Evolutionary conservation across 2,797 vertebrate species (phyloP).

Genomic region (Ptychobarbus kaznakovi): DNA sequence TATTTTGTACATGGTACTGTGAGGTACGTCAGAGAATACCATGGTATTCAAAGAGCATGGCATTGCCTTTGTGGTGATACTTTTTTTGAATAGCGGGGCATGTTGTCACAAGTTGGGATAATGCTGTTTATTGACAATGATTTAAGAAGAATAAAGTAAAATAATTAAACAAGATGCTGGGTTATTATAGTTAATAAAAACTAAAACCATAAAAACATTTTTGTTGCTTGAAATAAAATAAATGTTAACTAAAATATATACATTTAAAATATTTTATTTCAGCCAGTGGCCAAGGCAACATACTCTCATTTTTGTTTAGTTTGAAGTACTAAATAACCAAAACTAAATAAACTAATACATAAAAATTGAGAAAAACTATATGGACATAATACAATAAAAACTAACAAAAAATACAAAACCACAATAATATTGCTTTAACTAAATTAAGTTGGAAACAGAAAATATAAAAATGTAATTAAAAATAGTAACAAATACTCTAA

Average conservation of each 20-base stretch:
- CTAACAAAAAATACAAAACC: too few relatives aligned
- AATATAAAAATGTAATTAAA: background rate
- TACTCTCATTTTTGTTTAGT: background rate
- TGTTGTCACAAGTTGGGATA: background rate
- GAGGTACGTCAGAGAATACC: background rate
- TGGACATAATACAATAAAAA: too few relatives aligned
- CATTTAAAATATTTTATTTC: background rate
- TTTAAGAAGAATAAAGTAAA: background rate
- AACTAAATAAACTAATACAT: background rate
- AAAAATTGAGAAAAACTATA: too few relatives aligned
- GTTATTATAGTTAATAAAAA: background rate
- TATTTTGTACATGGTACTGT: background rate
- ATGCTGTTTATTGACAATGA: background rate
- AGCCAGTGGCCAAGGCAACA: background rate
- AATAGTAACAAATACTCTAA: background rate
- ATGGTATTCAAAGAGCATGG: background rate
- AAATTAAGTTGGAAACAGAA: too few relatives aligned
- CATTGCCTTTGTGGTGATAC: background rate
- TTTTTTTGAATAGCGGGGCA: background rate
- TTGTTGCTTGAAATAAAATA: background rate
- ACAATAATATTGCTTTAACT: background rate
- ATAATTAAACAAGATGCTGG: background rate
- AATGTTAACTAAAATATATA: background rate
- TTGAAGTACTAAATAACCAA: background rate
- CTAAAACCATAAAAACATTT: background rate